Conservation (phyloP, 2,797 vertebrate species). For the Artibeus jamaicensis region DNA sequence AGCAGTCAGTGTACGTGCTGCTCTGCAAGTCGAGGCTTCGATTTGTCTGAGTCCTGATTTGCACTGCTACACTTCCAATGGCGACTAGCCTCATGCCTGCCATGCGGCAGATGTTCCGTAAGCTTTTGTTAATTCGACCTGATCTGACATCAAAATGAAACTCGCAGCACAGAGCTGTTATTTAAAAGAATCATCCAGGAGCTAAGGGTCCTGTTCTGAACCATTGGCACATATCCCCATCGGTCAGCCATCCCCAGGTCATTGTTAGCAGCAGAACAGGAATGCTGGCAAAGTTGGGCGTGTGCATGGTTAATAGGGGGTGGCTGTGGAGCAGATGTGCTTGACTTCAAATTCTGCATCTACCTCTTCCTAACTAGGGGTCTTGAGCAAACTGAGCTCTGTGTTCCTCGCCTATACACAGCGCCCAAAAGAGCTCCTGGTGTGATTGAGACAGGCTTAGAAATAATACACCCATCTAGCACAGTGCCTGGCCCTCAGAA, state of each 20-base stretch:
- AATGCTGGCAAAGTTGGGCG: neutral
- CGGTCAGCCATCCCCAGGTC: neutral
- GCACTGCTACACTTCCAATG: neutral
- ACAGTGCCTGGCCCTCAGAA: neutral
- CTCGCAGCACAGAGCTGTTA: neutral
- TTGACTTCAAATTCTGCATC: neutral
- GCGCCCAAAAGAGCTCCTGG: neutral
- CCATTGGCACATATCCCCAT: neutral
- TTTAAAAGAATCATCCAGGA: constrained; percentile 31
- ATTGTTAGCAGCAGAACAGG: neutral
- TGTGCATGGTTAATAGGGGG: neutral
- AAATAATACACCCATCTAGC: neutral
- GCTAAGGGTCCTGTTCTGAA: neutral
- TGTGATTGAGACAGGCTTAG: neutral
- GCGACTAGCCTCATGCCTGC: neutral
- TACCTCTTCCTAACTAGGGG: neutral
- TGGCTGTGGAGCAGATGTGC: neutral
- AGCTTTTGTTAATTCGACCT: neutral
- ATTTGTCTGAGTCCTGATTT: neutral
- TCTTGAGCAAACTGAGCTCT: neutral
- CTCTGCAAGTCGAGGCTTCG: neutral
- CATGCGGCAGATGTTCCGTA: neutral
- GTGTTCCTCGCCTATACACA: neutral
- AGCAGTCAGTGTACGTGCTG: neutral
- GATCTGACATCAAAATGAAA: neutral